phyloP scores from a whole-genome alignment of 2,113 vertebrate species.

The Aspiorhynchus laticeps region DNA sequence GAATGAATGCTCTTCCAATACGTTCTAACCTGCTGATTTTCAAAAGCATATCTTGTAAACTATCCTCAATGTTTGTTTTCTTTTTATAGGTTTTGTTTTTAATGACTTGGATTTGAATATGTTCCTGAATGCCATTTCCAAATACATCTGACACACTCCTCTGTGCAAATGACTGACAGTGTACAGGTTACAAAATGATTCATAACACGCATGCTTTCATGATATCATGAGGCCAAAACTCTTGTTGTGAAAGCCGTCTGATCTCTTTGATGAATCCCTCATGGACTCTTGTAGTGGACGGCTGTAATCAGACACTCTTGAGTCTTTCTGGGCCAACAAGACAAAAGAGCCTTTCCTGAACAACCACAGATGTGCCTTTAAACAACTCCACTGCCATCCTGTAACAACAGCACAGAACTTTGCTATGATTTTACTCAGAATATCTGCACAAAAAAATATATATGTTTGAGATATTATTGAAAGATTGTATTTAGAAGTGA shows the following conservation, averaged over 20 bases:
- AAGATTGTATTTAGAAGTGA: not conserved
- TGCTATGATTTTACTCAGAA: constrained; percentile 2
- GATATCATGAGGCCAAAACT: not conserved
- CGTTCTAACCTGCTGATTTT: constrained; percentile 65
- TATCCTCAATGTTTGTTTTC: constrained; percentile 47
- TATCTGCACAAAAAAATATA: not conserved
- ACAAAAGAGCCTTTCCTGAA: constrained; percentile 36
- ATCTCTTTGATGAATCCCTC: not conserved
- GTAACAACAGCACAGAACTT: not conserved
- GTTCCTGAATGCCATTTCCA: constrained; percentile 3
- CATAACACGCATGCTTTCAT: not conserved
- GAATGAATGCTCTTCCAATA: constrained; percentile 46
- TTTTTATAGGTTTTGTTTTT: constrained; percentile 52
- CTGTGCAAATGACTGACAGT: not conserved
- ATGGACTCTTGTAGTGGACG: not conserved
- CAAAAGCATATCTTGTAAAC: constrained; percentile 62
- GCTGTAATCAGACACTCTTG: not conserved
- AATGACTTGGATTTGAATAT: constrained; percentile 44
- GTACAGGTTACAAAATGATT: not conserved
- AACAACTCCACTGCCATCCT: constrained; percentile 9
- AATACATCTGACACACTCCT: constrained; percentile 11
- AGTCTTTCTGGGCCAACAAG: constrained; percentile 12
- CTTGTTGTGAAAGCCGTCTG: not conserved
- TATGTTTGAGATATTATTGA: not conserved
- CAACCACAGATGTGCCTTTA: constrained; percentile 37